phyloP scores from a whole-genome alignment of 2,113 vertebrate genomes.

The Scophthalmus maximus region DNA sequence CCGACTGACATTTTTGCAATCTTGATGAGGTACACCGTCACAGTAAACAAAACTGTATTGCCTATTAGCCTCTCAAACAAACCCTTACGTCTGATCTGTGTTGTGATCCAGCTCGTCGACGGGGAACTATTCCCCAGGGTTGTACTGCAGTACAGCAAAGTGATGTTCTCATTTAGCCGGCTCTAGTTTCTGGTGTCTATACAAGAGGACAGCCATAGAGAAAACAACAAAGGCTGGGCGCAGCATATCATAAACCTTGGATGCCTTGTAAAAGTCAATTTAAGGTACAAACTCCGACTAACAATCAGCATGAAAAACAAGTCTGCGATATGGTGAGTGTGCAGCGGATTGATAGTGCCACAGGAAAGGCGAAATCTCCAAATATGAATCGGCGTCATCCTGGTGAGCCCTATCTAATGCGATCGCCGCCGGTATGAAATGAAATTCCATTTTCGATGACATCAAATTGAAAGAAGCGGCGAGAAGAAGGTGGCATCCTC shows the following conservation, averaged over 20 bases:
- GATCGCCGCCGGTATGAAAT: slow-evolving; percentile 67
- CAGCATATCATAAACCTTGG: slow-evolving; percentile 58
- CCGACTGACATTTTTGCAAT: slow-evolving; percentile 31
- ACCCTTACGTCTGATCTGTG: slow-evolving; percentile 55
- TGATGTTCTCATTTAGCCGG: slow-evolving; percentile 73
- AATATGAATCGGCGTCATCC: slow-evolving; percentile 71
- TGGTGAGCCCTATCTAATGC: slow-evolving; percentile 69
- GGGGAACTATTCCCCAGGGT: slow-evolving; percentile 78
- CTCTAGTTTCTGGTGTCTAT: slow-evolving; percentile 43
- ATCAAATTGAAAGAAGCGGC: slow-evolving; percentile 68
- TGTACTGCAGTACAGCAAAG: slow-evolving; percentile 62
- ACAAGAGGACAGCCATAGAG: slow-evolving; percentile 44
- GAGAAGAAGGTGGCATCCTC: slow-evolving; percentile 66
- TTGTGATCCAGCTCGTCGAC: slow-evolving; percentile 76
- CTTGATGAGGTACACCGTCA: slow-evolving; percentile 57
- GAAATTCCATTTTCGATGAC: slow-evolving; percentile 71
- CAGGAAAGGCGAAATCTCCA: slow-evolving; percentile 67
- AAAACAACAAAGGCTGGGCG: slow-evolving; percentile 52
- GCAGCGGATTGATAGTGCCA: slow-evolving; percentile 61
- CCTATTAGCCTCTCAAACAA: slow-evolving; percentile 67
- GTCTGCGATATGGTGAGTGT: slow-evolving; percentile 19
- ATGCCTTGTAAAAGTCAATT: slow-evolving; percentile 75
- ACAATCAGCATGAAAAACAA: slow-evolving; percentile 54
- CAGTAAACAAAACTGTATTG: slow-evolving; percentile 43
- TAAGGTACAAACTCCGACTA: slow-evolving; percentile 58